Evolutionary conservation across 2,113 vertebrate genomes (phyloP).

Genomic region (Aspiorhynchus laticeps): DNA sequence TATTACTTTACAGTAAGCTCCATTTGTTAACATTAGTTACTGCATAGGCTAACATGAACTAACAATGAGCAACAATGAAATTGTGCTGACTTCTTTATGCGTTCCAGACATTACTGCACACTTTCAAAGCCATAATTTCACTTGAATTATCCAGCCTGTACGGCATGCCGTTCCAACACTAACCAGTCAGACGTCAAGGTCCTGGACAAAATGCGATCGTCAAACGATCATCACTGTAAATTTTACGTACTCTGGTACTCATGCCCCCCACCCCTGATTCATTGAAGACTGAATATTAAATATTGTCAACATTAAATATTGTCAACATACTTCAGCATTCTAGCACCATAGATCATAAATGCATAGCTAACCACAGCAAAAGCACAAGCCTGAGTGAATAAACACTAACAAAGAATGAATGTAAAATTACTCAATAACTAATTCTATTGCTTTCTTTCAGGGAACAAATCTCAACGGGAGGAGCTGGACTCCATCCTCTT

Average conservation of each 20-base stretch:
- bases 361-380: neutral
- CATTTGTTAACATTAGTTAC: no score
- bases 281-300: no score
- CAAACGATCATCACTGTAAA: neutral
- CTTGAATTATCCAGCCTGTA: no score
- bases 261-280: neutral
- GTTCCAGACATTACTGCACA: no score
- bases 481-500: slow-evolving; percentile 99
- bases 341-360: neutral
- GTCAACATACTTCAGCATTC: neutral
- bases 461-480: slow-evolving; percentile 99
- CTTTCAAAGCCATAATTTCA: no score
- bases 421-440: neutral
- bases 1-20: no score
- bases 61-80: no score
- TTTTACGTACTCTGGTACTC: neutral
- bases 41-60: no score
- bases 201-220: no score
- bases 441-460: slow-evolving; percentile 74
- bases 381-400: neutral
- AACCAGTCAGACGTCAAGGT: neutral
- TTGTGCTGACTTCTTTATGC: no score
- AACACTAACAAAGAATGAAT: neutral
- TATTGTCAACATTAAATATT: no score
- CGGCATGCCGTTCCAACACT: neutral